Evolutionary conservation across 2,113 vertebrate genomes (phyloP), one percentile per base, ranked within the genome.

Genomic region (western clawed frog (Xenopus tropicalis)): DNA sequence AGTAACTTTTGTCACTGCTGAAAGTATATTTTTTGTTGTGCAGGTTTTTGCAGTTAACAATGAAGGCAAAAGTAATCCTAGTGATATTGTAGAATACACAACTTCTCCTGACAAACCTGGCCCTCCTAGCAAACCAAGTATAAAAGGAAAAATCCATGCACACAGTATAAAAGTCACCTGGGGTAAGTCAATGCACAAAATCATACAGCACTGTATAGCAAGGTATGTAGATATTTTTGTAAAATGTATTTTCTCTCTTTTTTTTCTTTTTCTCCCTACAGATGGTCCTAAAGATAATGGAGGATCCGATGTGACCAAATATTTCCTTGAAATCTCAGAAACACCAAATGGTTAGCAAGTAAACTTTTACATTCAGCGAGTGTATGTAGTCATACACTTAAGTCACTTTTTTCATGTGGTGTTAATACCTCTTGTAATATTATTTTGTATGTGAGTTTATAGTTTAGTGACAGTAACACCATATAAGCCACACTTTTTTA

Each of bases 271-370:
- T 62, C 11, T 79, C 64, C 59, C 87, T 85, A 58, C 80, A 94
- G 91, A 92, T 16, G 84, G 86, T 37, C 92, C 92, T 12, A 88
- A 85, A 82, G 91, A 93, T 69, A 88, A 85, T 0, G 92, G 90
- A 68, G 91, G 92, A 56, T 80, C 88, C 19, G 84, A 90, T 13
- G 81, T 93, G 71, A 81, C 82, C 56, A 87, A 85, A 48, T 92
- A 93, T 74, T 66, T 82, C 4, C 16, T 93, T 77, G 92, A 94
- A 81, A 82, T 92, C 76, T 86, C 76, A 0, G 83, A 87, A 66
- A 71, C 83, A 19, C 79, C 83, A 70, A 75, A 48, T 54, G 90
- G 91, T 93, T 82, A 88, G 52, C 8, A 54, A 54, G 52, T 17
- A 9, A 14, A 58, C 9, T 12, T 22, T 23, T 24, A 59, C 11